Evolutionary conservation across 2,113 vertebrate genomes (phyloP), one percentile per base, ranked within the genome.

Genomic region (Trinectes maculatus): DNA sequence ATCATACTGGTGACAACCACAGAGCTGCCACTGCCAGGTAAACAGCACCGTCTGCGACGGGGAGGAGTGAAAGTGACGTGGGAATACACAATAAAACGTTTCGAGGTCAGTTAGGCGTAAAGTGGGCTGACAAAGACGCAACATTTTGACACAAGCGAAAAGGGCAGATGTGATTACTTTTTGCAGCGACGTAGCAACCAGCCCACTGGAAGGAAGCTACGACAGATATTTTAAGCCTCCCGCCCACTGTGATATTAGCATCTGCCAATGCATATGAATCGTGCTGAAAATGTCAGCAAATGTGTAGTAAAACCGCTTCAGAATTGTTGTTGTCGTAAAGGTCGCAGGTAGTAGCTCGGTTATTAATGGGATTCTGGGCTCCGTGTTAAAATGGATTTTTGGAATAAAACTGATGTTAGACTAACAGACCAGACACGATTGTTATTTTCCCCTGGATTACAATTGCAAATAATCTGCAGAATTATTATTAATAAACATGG

Each of bases 141-240:
- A 42, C 66, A 62, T 73, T 80, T 69, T 61, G 34, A 75, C 76
- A 73, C 49, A 70, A 76, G 48, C 72, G 70, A 78, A 87, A 86
- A 72, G 34, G 42, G 49, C 63, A 82, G 21, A 54, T 65, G 72
- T 71, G 33, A 80, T 72, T 70, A 56, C 43, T 63, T 49, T 66
- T 71, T 79, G 46, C 28, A 42, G 44, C 12, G 54, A 15, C 55
- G 64, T 34, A 19, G 51, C 54, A 56, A 64, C 49, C 40, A 22
- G 55, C 22, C 24, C 37, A 37, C 42, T 19, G 13, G 29, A 64
- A 33, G 46, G 9, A 69, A 67, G 42, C 63, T 48, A 48, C 12
- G 48, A 59, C 6, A 72, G 11, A 54, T 33, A 36, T 72, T 62
- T 61, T 21, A 52, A 61, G 52, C 67, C 34, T 65, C 43, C 16